Percentiles rank a stretch among this genome's conserved stretches.
Conservation (phyloP, 2,797 vertebrate species). For the Dromococcyx pavoninus region DNA sequence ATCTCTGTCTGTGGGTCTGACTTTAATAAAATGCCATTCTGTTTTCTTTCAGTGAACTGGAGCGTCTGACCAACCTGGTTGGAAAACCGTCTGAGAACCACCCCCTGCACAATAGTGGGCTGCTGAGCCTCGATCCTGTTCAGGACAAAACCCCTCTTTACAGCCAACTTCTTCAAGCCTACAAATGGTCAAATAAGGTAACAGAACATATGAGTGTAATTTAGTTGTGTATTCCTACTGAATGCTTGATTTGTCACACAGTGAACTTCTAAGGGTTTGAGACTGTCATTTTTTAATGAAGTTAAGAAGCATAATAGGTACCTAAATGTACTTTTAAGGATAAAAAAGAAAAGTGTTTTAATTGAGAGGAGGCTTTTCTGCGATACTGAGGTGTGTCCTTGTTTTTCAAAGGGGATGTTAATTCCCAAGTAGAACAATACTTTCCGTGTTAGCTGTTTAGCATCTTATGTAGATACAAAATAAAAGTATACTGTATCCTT, state of each 20-base stretch:
- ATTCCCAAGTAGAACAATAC: background rate
- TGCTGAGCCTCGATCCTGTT: constrained; percentile 87
- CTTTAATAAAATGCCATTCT: background rate
- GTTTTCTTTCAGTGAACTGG: constrained; percentile 83
- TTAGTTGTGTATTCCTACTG: background rate
- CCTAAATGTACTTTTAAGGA: background rate
- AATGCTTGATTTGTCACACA: background rate
- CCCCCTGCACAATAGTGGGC: constrained; percentile 86
- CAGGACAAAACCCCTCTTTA: constrained; percentile 96
- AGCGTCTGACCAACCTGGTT: constrained; percentile 86
- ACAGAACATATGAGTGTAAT: background rate
- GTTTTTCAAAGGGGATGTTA: background rate
- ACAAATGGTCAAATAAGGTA: constrained; percentile 99
- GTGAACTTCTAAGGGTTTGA: background rate
- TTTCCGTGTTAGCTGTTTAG: background rate
- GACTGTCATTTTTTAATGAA: background rate
- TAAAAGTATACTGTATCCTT: background rate
- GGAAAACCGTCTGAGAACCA: constrained; percentile 92
- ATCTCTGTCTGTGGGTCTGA: background rate
- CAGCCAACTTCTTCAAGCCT: constrained; percentile 95
- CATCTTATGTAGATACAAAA: background rate
- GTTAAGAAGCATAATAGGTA: background rate
- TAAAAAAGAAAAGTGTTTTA: background rate
- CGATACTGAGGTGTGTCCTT: accelerated
- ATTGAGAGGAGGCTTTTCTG: background rate